phyloP scores from a whole-genome alignment of 2,797 vertebrate species.

The Phalanger gymnotis region DNA sequence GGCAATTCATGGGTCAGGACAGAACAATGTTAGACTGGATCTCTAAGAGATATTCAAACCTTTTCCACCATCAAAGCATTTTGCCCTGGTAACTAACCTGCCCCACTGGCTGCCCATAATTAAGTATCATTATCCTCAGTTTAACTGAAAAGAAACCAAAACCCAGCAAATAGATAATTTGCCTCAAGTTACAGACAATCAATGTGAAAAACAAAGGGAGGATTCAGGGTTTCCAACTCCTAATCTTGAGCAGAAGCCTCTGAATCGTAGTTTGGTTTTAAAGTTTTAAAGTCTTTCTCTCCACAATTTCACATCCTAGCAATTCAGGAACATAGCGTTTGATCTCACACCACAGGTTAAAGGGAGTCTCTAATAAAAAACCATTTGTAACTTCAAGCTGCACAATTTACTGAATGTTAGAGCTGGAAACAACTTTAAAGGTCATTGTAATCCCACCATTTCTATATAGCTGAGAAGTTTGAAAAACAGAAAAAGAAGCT shows the following conservation, averaged over 20 bases:
- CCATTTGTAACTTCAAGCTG: background rate
- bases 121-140: conserved; percentile 43
- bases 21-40: conserved; percentile 15
- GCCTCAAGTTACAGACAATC: conserved; percentile 2
- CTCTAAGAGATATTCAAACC: background rate
- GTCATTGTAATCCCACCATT: background rate
- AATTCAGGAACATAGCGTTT: background rate
- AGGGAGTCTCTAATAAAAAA: background rate
- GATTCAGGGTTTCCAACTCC: conserved; percentile 37
- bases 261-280: background rate
- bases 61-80: conserved; percentile 55
- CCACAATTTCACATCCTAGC: background rate
- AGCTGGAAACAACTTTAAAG: background rate
- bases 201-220: conserved; percentile 43
- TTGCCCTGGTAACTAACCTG: conserved; percentile 46
- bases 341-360: background rate
- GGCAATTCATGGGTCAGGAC: conserved; percentile 46
- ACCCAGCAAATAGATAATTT: conserved; percentile 37
- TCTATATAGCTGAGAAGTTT: too few relatives aligned
- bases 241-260: background rate
- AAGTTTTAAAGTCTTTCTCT: background rate
- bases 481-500: too few relatives aligned
- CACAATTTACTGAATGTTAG: background rate
- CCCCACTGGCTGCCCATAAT: conserved; percentile 38
- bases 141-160: conserved; percentile 7